Base-by-base conservation (phyloP, 1,140 invertebrate species). In the Delia radicum region DNA sequence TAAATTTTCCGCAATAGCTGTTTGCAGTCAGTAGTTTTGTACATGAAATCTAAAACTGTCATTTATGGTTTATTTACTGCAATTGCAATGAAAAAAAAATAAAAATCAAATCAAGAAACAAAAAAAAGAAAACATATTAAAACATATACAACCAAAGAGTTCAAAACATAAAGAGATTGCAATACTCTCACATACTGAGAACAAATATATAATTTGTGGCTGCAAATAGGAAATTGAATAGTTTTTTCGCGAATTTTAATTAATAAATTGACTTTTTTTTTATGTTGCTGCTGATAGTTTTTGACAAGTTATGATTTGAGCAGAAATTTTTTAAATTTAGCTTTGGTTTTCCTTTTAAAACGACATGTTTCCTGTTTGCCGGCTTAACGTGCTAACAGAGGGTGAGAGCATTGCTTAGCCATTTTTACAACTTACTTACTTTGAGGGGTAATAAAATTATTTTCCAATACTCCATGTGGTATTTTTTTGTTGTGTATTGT, bases 61-160 rank as follows among this genome's bases (percentile, higher is more conserved):
- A 55, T 55, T 55, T 55, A 55, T 55, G 48, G 48, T 55, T 55
- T 55, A 55, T 55, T 55, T 55, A 55, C 48, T 55, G 48, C 48
- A 55, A 55, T n/a, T 55, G 48, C 48, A 37, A 37, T 13, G 13
- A 55, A n/a, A 55, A 55, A 55, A 55, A 55, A 55, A 5, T 15
- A 42, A 42, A 10, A 42, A 42, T 15, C 37, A 42, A 55, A 55
- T 6, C 18, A 55, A 55, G 2, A 55, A 55, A 55, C n/a, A 55
- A 24, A 1, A 48, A 21, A 55, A 18, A 15, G n/a, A 21, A n/a
- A 55, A 55, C 46, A 21, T n/a, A 55, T 55, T n/a, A 55, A 7
- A 55, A 55, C 21, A 55, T 55, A 24, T n/a, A 55, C 18, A 55
- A 18, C 21, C 48, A 55, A 55, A 18, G 24, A 55, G 48, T 55